Conservation (phyloP, 2,888 invertebrate species). For the Ernsta delagoae region DNA sequence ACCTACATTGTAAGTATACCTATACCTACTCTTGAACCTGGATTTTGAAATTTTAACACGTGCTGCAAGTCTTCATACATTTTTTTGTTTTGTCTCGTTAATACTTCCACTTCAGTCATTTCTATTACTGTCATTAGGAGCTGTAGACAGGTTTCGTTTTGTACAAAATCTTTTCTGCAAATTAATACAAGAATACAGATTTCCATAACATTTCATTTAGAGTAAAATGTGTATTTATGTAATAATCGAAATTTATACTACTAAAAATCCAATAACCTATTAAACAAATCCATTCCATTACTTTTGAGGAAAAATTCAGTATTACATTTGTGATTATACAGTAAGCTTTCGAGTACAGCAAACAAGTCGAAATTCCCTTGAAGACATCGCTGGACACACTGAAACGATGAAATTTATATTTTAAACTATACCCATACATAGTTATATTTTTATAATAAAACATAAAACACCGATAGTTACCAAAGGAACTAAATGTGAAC, state of each 20-base stretch:
- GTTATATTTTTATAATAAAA: too few species aligned
- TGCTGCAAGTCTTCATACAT: slow-evolving; percentile 48
- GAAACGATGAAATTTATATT: slow-evolving; percentile 39
- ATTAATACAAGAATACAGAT: background rate
- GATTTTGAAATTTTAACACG: slow-evolving; percentile 54
- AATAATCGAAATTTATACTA: background rate
- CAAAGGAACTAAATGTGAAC: slow-evolving; percentile 67
- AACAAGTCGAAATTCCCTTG: slow-evolving; percentile 56
- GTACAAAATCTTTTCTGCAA: slow-evolving; percentile 56
- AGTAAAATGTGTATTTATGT: background rate
- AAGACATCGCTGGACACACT: slow-evolving; percentile 64
- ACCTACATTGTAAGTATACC: too few species aligned
- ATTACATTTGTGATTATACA: slow-evolving; percentile 60
- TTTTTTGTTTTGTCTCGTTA: slow-evolving; percentile 45
- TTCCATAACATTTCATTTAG: too few species aligned
- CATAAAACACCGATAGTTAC: slow-evolving; percentile 53
- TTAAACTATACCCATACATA: background rate
- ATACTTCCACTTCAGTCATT: slow-evolving; percentile 43
- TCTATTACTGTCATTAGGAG: slow-evolving; percentile 61
- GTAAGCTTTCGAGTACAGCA: slow-evolving; percentile 62
- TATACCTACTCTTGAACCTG: slow-evolving; percentile 55
- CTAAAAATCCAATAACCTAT: slow-evolving; percentile 51
- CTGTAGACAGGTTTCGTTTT: slow-evolving; percentile 58
- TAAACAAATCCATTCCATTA: slow-evolving; percentile 64
- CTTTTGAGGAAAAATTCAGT: slow-evolving; percentile 58